Conservation (phyloP, 2,888 invertebrate genomes). For the Sphecodes monilicornis region DNA sequence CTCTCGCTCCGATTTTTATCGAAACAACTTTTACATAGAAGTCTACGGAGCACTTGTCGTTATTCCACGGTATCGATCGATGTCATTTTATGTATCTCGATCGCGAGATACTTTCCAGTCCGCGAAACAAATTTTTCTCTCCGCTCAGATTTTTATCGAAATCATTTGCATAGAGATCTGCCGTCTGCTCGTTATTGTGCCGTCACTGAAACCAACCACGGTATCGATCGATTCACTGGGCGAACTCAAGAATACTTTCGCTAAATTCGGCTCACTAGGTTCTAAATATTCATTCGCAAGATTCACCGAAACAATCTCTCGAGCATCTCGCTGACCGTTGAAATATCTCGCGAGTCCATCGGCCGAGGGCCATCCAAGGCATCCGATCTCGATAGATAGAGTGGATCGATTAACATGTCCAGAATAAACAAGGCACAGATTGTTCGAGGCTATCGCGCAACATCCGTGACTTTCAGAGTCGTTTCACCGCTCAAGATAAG, state of each 20-base stretch:
- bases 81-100: not conserved
- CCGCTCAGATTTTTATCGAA: not conserved
- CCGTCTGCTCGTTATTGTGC: not conserved
- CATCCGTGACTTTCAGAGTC: slow-evolving; percentile 26
- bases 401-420: not conserved
- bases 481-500: slow-evolving; percentile 30
- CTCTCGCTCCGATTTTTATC: not conserved
- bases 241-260: not conserved
- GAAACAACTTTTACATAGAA: not conserved
- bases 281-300: not conserved
- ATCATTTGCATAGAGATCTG: not conserved
- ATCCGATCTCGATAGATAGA: not conserved
- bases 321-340: not conserved
- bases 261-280: not conserved
- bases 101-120: not conserved
- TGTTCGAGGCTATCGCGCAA: not conserved
- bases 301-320: not conserved
- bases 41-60: not conserved
- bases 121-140: not conserved
- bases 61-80: not conserved
- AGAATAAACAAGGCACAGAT: slow-evolving; percentile 1
- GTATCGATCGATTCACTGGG: not conserved
- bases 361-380: too few species aligned
- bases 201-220: not conserved
- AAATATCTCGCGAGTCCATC: slow-evolving; percentile 3